These are phyloP conservation scores for Haliclystus octoradiatus DNA, from an alignment of 30 jellyfish, hydroid and myxozoan genomes.

Conservation along the genomic window DNA sequence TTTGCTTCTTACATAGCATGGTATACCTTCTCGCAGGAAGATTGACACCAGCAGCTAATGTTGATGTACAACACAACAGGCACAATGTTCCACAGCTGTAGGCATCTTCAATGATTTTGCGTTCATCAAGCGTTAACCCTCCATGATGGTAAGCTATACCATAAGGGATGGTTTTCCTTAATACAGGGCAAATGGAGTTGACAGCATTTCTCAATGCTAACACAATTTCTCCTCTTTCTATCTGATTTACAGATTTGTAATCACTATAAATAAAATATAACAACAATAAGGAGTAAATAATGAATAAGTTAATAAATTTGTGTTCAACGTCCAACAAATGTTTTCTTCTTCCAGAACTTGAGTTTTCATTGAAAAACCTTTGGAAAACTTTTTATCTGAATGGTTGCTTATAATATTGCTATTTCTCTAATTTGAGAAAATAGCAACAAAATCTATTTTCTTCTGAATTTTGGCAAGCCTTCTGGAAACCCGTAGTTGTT, in stretches of 20 bases:
- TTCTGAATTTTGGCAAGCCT: too few species aligned
- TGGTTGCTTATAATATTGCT: too few species aligned
- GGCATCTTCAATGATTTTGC: slow-evolving; percentile 91
- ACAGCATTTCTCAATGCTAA: slow-evolving; percentile 42
- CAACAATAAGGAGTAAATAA: background rate
- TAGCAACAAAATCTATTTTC: too few species aligned
- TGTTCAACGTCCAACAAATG: too few species aligned
- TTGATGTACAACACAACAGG: slow-evolving; percentile 95
- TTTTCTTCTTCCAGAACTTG: too few species aligned
- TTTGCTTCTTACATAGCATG: too few species aligned
- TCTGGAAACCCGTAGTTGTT: too few species aligned
- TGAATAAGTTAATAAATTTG: too few species aligned
- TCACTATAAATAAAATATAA: slow-evolving; percentile 13
- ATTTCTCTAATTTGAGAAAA: too few species aligned
- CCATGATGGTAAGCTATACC: slow-evolving; percentile 98
- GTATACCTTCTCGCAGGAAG: slow-evolving; percentile 89
- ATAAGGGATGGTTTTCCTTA: slow-evolving; percentile 57
- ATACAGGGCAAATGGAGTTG: slow-evolving; percentile 53
- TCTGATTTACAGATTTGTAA: slow-evolving; percentile 16
- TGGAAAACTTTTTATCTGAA: too few species aligned
- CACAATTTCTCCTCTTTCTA: slow-evolving; percentile 40
- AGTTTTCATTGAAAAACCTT: too few species aligned
- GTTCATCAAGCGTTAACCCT: slow-evolving; percentile 90
- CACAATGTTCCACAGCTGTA: slow-evolving; percentile 70
- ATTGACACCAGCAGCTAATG: slow-evolving; percentile 98